Conservation (phyloP, 2,888 invertebrate genomes). For the Gymnoscelis rufifasciata region DNA sequence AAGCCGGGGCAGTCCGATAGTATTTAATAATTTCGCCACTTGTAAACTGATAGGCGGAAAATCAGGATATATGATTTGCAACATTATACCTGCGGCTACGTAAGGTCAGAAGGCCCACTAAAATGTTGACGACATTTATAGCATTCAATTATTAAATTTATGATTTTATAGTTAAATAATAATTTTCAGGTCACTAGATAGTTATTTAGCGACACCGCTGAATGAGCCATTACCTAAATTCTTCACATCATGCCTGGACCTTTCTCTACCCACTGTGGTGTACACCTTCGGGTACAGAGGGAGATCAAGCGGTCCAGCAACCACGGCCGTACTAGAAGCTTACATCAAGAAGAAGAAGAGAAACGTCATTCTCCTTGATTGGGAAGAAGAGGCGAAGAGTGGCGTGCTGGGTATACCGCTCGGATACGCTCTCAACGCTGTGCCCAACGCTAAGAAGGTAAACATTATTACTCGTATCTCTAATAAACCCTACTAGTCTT, state of each 20-base stretch:
- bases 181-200: slow-evolving; percentile 45
- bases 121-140: too few relatives aligned
- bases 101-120: slow-evolving; percentile 2
- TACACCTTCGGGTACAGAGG: slow-evolving; percentile 71
- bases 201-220: slow-evolving; percentile 45
- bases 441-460: slow-evolving; percentile 64
- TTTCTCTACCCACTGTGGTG: slow-evolving; percentile 49
- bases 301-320: slow-evolving; percentile 52
- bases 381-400: slow-evolving; percentile 65
- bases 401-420: slow-evolving; percentile 54
- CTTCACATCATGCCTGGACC: slow-evolving; percentile 51
- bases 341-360: slow-evolving; percentile 57
- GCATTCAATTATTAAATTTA: too few relatives aligned
- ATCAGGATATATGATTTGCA: not conserved
- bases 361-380: slow-evolving; percentile 65
- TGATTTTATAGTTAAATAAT: not conserved
- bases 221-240: slow-evolving; percentile 37
- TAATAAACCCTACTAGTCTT: too few relatives aligned
- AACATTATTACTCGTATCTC: too few relatives aligned
- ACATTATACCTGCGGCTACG: not conserved
- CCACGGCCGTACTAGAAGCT: slow-evolving; percentile 54
- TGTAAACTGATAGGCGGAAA: not conserved
- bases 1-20: too few relatives aligned
- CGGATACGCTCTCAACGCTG: slow-evolving; percentile 57
- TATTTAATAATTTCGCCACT: too few relatives aligned